Base-by-base conservation (phyloP, 2,113 vertebrate genomes). In the Malurus alboscapulatus region DNA sequence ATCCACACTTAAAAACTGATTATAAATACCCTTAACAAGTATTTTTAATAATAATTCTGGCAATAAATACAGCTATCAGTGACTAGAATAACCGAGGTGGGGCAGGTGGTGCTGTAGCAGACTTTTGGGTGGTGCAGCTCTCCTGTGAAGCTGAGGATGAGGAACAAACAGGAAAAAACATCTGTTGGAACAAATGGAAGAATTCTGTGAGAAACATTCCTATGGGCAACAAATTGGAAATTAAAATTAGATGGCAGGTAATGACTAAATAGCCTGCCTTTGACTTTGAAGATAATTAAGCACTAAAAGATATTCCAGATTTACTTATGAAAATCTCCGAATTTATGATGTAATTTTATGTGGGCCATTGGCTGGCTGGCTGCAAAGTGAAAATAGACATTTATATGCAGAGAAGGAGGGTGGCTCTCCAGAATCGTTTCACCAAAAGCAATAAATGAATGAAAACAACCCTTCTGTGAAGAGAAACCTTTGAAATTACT, bases 401-500 rank as follows among this genome's bases (percentile, higher is more conserved):
- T 91, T 87, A 50, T 87, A 87, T 79, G 74, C 89, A 93, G 71
- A 55, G 81, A 51, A 87, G 47, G 84, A 82, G 91, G 72, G 67
- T 89, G 84, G n/a, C 55, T 69, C 42, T 84, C 34, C 62, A 83
- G 54, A 95, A 59, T 77, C 1, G 0, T 71, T 92, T 87, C 53
- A 68, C 77, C 77, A 75, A 75, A 75, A 89, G 66, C 77, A 78
- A 72, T 88, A 87, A 91, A 75, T 66, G 63, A 92, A 57, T 15
- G 42, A 86, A 83, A 95, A 87, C 71, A 95, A 88, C 55, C 3
- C 0, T 69, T 71, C 84, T 87, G 66, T 92, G 88, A 93, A 81
- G 78, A 91, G 50, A 91, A 92, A 79, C 54, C 38, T 89, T 87
- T 68, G 55, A 88, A 93, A 93, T 85, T 88, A 57, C 77, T 84